phyloP scores from a whole-genome alignment of 2,888 invertebrate species.

The Zygogramma bicolorata region DNA sequence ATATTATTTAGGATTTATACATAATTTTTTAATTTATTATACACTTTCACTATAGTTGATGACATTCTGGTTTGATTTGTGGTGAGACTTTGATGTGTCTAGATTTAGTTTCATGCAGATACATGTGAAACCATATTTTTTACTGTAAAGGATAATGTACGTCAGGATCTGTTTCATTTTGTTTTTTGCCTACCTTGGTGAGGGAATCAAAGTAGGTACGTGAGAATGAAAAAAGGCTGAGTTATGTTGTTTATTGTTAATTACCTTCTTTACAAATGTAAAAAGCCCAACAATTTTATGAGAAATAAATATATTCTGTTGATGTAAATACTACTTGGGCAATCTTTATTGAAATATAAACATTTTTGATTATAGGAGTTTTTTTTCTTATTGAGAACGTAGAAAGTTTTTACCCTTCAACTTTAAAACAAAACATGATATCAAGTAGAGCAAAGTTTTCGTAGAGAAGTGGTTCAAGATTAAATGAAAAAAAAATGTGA shows the following conservation, averaged over 20 bases:
- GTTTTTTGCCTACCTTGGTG: conserved; percentile 6
- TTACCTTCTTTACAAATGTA: conserved; percentile 43
- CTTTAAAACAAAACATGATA: not conserved
- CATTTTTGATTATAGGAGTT: conserved; percentile 21
- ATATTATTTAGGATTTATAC: not conserved
- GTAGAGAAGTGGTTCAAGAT: too few relatives aligned
- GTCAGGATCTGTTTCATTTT: conserved; percentile 5
- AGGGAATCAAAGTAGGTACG: conserved; percentile 27
- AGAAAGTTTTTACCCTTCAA: not conserved
- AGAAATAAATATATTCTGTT: conserved; percentile 39
- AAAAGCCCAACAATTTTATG: conserved; percentile 38
- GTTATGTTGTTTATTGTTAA: conserved; percentile 40
- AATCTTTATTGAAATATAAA: conserved; percentile 40
- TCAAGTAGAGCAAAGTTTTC: too few relatives aligned
- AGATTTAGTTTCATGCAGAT: not conserved
- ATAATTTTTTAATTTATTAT: conserved; percentile 8
- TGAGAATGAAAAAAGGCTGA: conserved; percentile 45
- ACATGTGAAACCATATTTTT: not conserved
- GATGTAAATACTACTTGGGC: conserved; percentile 40
- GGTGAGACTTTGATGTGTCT: not conserved
- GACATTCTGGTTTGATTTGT: not conserved
- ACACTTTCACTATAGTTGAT: not conserved
- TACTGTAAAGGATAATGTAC: conserved; percentile 1
- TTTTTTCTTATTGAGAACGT: too few relatives aligned
- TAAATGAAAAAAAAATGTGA: too few relatives aligned